Evolutionary conservation across 2,797 vertebrate species (phyloP), one percentile per base, ranked within the genome.

Genomic region (Notoglanidium macrostoma): DNA sequence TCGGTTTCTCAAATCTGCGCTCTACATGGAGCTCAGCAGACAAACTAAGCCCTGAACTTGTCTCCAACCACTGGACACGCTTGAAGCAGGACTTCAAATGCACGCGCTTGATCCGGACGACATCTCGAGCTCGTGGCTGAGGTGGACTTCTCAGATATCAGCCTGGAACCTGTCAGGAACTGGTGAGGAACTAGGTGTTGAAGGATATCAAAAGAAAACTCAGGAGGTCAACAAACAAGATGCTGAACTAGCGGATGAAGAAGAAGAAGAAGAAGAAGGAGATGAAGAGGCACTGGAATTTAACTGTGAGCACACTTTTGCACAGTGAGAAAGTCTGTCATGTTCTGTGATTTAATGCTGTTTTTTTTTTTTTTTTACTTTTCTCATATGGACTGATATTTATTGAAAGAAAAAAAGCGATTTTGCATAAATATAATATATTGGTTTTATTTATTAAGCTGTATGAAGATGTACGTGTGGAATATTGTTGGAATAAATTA

Each of bases 1-100:
- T 0, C 97, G 98, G 32, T 99, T 99, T 93, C 95, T 99, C 67
- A 96, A 95, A 86, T 98, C 97, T 73, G 70, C 94, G 1, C 87
- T 77, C 0, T 96, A 95, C 92, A 91, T 94, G 87, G 93, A 96
- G 84, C 91, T 95, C 82, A 93, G 85, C 87, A 93, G 90, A 83
- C 92, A 94, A 80, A 84, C 89, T 86, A 89, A 72, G 0, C 91
- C 90, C 59, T 93, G 59, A 92, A 79, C 21, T 2, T 5, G 35
- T 26, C 2, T 78, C 57, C 76, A 26, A 49, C 5, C 19, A 46
- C 26, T 7, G 10, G 29, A 73, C n/a, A 35, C 10, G 1, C 49
- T 21, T 44, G 55, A 68, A 72, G 63, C 26, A 61, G 78, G 70
- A 77, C 44, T 32, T 44, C 12, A 70, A 54, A 65, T 17, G 0